Percentiles rank a stretch among this genome's conserved stretches.
These are phyloP conservation scores for Glaucopsyche alexis DNA, from an alignment of 2,888 invertebrate species.

Conservation along the genomic window DNA sequence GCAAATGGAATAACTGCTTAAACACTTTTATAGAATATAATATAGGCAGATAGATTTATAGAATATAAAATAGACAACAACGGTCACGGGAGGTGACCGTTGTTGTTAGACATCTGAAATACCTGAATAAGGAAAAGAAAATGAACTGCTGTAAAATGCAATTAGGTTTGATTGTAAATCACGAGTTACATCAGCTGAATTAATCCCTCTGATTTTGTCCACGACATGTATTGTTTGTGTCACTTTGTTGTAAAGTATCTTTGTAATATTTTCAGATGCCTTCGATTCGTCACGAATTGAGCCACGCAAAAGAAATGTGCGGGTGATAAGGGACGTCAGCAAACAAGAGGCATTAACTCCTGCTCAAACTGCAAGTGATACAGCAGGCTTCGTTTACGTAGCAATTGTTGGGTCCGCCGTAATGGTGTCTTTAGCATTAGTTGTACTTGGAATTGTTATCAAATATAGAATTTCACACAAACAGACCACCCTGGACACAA, in stretches of 20 bases:
- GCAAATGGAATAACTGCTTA: no score
- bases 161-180: no score
- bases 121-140: no score
- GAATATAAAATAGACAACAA: no score
- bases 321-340: slow-evolving; percentile 53
- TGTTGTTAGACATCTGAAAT: no score
- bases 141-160: no score
- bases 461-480: slow-evolving; percentile 32
- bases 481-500: slow-evolving; percentile 9
- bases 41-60: no score
- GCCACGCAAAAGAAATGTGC: slow-evolving; percentile 57
- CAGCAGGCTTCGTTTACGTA: slow-evolving; percentile 49
- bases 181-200: no score
- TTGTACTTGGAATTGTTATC: slow-evolving; percentile 40
- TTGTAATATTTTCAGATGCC: slow-evolving; percentile 55
- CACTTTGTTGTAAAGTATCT: neutral
- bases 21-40: no score
- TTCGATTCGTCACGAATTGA: slow-evolving; percentile 63
- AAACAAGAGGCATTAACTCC: slow-evolving; percentile 41
- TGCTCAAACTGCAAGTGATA: slow-evolving; percentile 42
- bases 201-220: no score
- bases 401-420: slow-evolving; percentile 54
- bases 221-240: neutral
- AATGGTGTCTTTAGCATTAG: slow-evolving; percentile 52
- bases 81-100: no score